Percentiles rank a stretch among this genome's conserved stretches.
Conservation (phyloP, 2,888 invertebrate species). For the Tenthredo distinguenda region DNA sequence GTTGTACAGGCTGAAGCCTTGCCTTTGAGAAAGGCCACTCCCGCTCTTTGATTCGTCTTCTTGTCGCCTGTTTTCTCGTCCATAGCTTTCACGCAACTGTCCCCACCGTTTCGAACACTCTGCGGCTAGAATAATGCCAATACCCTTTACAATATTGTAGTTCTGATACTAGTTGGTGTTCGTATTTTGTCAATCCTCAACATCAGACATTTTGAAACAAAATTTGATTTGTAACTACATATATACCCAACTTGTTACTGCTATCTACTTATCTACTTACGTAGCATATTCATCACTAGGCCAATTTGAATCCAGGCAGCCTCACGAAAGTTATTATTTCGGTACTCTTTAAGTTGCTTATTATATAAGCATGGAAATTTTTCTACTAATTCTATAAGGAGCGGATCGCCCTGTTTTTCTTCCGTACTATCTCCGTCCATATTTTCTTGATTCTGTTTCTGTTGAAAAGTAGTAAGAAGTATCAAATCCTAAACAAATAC, state of each 20-base stretch:
- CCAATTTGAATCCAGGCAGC: not conserved
- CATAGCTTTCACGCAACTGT: not conserved
- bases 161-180: not conserved
- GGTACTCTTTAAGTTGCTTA: not conserved
- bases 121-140: not conserved
- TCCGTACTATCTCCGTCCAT: too few species aligned
- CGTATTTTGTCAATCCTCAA: too few species aligned
- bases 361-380: not conserved
- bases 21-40: constrained; percentile 6
- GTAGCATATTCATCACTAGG: not conserved
- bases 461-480: too few species aligned
- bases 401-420: not conserved
- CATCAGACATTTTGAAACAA: not conserved
- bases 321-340: not conserved
- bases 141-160: not conserved
- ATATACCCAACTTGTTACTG: not conserved
- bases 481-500: too few species aligned
- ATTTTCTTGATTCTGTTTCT: too few species aligned
- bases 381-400: not conserved
- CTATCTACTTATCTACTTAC: not conserved
- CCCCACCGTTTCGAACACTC: constrained; percentile 11
- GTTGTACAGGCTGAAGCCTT: not conserved
- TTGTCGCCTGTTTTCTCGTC: not conserved
- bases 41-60: not conserved
- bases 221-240: not conserved